Evolutionary conservation across 2,888 invertebrate genomes (phyloP).

Genomic region (Dromius quadrimaculatus): DNA sequence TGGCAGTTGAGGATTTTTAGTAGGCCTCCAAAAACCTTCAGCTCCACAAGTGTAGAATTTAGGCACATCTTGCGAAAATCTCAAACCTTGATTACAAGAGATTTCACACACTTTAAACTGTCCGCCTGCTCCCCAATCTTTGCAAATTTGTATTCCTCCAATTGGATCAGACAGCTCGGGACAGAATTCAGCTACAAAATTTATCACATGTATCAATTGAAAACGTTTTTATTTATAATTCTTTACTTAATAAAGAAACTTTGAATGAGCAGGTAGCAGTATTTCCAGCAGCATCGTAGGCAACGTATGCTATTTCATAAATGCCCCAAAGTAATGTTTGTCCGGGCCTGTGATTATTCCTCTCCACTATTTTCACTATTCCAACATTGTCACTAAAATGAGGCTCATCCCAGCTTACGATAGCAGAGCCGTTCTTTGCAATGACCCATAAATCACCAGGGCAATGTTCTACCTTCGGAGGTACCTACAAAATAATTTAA

Average conservation of each 20-base stretch:
- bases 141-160: constrained; percentile 91
- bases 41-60: constrained; percentile 98
- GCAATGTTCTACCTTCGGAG: constrained; percentile 90
- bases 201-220: constrained; percentile 36
- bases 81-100: constrained; percentile 84
- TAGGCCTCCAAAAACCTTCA: constrained; percentile 97
- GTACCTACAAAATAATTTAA: constrained; percentile 66
- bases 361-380: constrained; percentile 82
- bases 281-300: constrained; percentile 92
- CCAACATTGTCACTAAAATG: constrained; percentile 91
- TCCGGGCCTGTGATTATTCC: constrained; percentile 88
- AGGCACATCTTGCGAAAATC: constrained; percentile 94
- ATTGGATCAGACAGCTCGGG: constrained; percentile 89
- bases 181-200: constrained; percentile 86
- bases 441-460: constrained; percentile 96
- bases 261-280: constrained; percentile 92
- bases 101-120: constrained; percentile 97
- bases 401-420: constrained; percentile 93
- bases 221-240: constrained; percentile 36
- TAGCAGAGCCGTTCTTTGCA: constrained; percentile 90
- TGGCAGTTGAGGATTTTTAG: constrained; percentile 81
- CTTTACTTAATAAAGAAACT: constrained; percentile 88
- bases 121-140: constrained; percentile 96
- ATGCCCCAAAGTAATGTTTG: constrained; percentile 91
- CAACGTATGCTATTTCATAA: constrained; percentile 94